Conservation (phyloP, 1,140 invertebrate species). For the Pogonus chalceus region DNA sequence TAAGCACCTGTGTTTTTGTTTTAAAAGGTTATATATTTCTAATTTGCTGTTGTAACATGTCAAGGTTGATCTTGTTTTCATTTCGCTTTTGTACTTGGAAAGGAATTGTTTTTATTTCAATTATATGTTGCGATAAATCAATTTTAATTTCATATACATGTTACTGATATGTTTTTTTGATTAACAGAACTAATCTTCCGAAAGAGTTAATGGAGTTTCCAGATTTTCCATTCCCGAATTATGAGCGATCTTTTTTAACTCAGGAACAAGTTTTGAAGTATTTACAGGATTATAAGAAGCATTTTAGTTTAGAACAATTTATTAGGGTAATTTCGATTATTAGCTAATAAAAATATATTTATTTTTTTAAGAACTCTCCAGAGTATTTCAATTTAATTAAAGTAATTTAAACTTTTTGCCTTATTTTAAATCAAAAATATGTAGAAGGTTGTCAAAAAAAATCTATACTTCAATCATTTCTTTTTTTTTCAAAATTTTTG, state of each 20-base stretch:
- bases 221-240: conserved; percentile 49
- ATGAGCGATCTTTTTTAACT: conserved; percentile 41
- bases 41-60: background rate
- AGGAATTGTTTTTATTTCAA: too few relatives aligned
- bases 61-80: background rate
- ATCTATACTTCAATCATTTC: background rate
- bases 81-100: too few relatives aligned
- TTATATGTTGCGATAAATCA: too few relatives aligned
- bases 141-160: too few relatives aligned
- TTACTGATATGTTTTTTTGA: conserved; percentile 16
- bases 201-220: conserved; percentile 67
- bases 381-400: conserved; percentile 30
- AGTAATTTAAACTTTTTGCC: conserved; percentile 15
- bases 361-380: conserved; percentile 23
- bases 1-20: background rate
- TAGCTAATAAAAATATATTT: too few relatives aligned
- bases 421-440: background rate
- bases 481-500: conserved; percentile 9
- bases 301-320: conserved; percentile 41
- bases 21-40: background rate
- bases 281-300: conserved; percentile 46
- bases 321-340: conserved; percentile 49
- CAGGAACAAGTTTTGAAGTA: conserved; percentile 54
- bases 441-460: conserved; percentile 2
- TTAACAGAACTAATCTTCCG: conserved; percentile 63